phyloP scores from a whole-genome alignment of 23 tunicate genomes.

The Halocynthia roretzi region DNA sequence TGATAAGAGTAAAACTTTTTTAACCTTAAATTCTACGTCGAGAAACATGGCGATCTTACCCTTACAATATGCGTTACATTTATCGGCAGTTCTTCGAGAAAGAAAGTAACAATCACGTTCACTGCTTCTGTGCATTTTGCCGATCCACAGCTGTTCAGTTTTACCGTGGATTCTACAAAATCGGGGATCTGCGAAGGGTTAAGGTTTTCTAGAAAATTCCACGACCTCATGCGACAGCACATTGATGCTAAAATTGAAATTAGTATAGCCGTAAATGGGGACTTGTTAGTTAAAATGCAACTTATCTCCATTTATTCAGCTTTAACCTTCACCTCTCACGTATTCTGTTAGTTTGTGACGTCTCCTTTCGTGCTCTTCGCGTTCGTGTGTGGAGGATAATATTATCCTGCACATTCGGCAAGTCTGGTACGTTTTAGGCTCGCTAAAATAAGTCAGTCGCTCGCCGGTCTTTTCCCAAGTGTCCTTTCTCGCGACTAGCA shows the following conservation, averaged over 20 bases:
- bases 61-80: constrained; percentile 33
- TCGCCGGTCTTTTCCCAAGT: constrained; percentile 24
- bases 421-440: constrained; percentile 21
- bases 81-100: constrained; percentile 35
- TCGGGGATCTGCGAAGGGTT: constrained; percentile 24
- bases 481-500: neutral
- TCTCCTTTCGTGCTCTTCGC: constrained; percentile 54
- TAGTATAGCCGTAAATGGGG: neutral
- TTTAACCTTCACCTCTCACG: constrained; percentile 10
- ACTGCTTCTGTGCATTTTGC: constrained; percentile 40
- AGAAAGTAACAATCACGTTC: constrained; percentile 34
- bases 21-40: neutral
- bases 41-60: constrained; percentile 6
- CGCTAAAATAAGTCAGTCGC: constrained; percentile 19
- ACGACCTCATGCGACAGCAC: constrained; percentile 23
- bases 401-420: constrained; percentile 35
- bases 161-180: constrained; percentile 26
- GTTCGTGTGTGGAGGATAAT: constrained; percentile 35
- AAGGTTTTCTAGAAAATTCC: constrained; percentile 40
- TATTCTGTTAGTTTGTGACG: constrained; percentile 32
- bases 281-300: neutral
- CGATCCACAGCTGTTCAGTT: constrained; percentile 10
- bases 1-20: neutral
- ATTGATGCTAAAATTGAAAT: constrained; percentile 8
- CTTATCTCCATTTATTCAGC: neutral